Conservation (phyloP, 1,140 invertebrate species). For the Drosophila sechellia region DNA sequence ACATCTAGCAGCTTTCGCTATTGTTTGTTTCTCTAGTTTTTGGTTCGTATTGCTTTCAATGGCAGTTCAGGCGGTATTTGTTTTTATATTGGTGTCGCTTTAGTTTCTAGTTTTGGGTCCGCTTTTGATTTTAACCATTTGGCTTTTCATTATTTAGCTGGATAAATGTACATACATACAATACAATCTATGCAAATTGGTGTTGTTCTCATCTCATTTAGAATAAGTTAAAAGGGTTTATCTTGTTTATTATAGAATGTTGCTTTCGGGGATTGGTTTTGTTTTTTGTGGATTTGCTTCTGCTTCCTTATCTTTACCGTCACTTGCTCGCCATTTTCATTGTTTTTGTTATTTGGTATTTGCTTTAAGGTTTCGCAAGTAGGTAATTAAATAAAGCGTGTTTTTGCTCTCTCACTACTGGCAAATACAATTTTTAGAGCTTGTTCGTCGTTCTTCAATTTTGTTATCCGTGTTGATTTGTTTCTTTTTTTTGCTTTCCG, state of each 20-base stretch:
- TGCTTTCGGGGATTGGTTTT: conserved; percentile 2
- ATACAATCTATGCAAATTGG: conserved; percentile 49
- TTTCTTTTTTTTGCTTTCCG: conserved; percentile 10
- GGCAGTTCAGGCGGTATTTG: conserved; percentile 76
- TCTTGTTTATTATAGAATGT: conserved; percentile 17
- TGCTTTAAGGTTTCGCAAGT: conserved; percentile 11
- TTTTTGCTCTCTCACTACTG: conserved; percentile 35
- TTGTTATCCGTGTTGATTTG: conserved; percentile 19
- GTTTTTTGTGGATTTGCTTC: conserved; percentile 7
- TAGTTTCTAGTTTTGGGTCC: conserved; percentile 25
- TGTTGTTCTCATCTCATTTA: conserved; percentile 33
- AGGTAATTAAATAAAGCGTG: conserved; percentile 48
- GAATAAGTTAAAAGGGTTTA: conserved; percentile 29
- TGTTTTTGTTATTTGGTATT: conserved; percentile 13
- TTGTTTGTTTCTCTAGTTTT: conserved; percentile 34
- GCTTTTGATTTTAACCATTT: conserved; percentile 32
- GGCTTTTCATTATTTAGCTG: conserved; percentile 30
- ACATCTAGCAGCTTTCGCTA: conserved; percentile 22
- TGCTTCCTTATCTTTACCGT: conserved; percentile 5
- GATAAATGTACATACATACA: conserved; percentile 25
- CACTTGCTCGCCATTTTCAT: neutral
- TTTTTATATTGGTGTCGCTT: conserved; percentile 28
- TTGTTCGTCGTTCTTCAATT: conserved; percentile 25
- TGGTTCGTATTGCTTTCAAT: conserved; percentile 73
- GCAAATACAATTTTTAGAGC: conserved; percentile 56